Conservation (phyloP, 2,888 invertebrate genomes). For the Ditula angustiorana region DNA sequence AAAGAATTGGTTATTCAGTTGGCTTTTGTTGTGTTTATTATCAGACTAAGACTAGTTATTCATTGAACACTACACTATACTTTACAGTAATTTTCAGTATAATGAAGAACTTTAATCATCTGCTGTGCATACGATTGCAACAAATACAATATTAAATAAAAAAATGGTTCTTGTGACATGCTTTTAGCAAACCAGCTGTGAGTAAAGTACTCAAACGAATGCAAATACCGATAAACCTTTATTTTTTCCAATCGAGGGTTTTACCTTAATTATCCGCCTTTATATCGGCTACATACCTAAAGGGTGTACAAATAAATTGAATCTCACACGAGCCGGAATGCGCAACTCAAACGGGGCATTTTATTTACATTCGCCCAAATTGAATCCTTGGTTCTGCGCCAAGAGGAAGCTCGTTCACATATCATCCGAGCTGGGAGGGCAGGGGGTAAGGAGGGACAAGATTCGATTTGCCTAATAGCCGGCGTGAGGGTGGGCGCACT, state of each 20-base stretch:
- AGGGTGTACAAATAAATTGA: conserved; percentile 43
- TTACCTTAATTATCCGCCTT: conserved; percentile 33
- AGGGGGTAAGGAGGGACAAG: conserved; percentile 59
- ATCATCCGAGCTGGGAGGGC: conserved; percentile 53
- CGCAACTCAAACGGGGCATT: conserved; percentile 58
- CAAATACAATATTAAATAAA: too few species aligned
- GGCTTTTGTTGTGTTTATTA: not conserved
- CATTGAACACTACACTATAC: too few species aligned
- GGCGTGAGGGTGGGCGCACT: conserved; percentile 71
- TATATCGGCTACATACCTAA: conserved; percentile 32
- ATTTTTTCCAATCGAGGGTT: conserved; percentile 8
- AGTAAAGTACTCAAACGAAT: not conserved
- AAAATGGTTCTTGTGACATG: too few species aligned
- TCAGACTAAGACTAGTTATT: too few species aligned
- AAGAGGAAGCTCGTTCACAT: conserved; percentile 66
- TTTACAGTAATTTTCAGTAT: too few species aligned
- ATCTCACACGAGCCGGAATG: conserved; percentile 47
- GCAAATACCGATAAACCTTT: conserved; percentile 2
- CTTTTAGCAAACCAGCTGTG: too few species aligned
- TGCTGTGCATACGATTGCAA: too few species aligned
- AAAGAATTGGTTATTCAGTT: not conserved
- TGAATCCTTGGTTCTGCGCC: conserved; percentile 80
- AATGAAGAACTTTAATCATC: too few species aligned
- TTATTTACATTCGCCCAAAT: conserved; percentile 82
- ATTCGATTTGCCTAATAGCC: conserved; percentile 85